Conservation (phyloP, 1,140 invertebrate genomes). For the Musca domestica region DNA sequence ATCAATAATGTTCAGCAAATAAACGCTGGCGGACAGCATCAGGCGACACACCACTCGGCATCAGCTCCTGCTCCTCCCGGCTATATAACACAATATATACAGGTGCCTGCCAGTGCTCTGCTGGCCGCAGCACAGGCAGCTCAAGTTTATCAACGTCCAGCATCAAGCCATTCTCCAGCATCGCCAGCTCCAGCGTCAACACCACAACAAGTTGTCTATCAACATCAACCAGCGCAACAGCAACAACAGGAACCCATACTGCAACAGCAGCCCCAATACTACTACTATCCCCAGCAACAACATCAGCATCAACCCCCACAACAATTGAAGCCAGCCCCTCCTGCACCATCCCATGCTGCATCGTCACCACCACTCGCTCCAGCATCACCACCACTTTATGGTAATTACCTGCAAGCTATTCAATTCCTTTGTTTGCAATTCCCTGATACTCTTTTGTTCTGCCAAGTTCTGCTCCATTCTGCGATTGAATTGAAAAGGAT, state of each 20-base stretch:
- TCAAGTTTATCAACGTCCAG: background rate
- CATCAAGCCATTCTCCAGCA: slow-evolving; percentile 2
- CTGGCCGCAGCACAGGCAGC: slow-evolving; percentile 34
- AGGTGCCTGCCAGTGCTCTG: slow-evolving; percentile 40
- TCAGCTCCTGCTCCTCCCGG: background rate
- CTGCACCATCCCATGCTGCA: too few relatives aligned
- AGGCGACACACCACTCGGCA: background rate
- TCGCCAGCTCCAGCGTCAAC: background rate
- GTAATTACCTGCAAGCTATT: slow-evolving; percentile 9
- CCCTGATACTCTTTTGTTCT: too few relatives aligned
- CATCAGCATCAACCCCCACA: background rate
- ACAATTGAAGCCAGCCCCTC: background rate
- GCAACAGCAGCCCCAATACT: slow-evolving; percentile 24
- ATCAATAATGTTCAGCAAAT: slow-evolving; percentile 9
- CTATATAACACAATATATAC: slow-evolving; percentile 34
- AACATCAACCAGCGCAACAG: background rate
- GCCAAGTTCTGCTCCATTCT: too few relatives aligned
- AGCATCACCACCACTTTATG: slow-evolving; percentile 18
- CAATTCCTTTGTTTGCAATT: background rate
- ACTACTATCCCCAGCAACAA: slow-evolving; percentile 15
- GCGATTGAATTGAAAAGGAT: too few relatives aligned
- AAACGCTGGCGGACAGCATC: background rate
- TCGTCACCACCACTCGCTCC: background rate
- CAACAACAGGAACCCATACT: background rate
- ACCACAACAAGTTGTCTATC: background rate